A percentile compares a stretch with the other conserved stretches of the same genome.
Conservation (phyloP, 2,888 invertebrate species). For the Tiphia femorata region DNA sequence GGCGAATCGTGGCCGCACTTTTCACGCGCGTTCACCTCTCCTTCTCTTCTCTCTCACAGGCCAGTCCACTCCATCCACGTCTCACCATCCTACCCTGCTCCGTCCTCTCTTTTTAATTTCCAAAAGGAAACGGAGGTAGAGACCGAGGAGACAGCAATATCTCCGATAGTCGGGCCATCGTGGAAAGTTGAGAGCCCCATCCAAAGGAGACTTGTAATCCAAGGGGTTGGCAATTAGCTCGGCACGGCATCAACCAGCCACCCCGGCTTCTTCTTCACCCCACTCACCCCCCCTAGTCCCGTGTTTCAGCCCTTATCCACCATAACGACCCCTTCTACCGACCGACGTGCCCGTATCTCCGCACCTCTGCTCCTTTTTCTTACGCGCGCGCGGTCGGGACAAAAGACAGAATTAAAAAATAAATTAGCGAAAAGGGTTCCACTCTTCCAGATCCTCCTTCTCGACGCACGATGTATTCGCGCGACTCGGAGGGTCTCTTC, state of each 20-base stretch:
- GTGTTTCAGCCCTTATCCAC: slow-evolving; percentile 29
- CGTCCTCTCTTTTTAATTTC: slow-evolving; percentile 28
- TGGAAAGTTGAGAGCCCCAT: slow-evolving; percentile 50
- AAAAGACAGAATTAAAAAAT: slow-evolving; percentile 61
- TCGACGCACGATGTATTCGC: slow-evolving; percentile 11
- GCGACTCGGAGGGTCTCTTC: no score
- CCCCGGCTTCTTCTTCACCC: slow-evolving; percentile 35
- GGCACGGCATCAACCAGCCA: slow-evolving; percentile 47
- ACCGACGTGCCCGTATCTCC: slow-evolving; percentile 20
- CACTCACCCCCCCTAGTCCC: slow-evolving; percentile 6
- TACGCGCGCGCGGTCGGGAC: no score
- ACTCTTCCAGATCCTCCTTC: no score
- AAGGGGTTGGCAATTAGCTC: slow-evolving; percentile 63
- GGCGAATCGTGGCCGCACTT: no score
- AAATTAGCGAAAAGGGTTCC: slow-evolving; percentile 50
- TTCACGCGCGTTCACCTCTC: not conserved
- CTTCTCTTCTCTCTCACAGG: not conserved
- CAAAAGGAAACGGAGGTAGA: slow-evolving; percentile 20
- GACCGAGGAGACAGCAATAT: slow-evolving; percentile 31
- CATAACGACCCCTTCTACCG: slow-evolving; percentile 22
- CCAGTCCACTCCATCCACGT: not conserved
- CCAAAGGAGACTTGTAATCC: slow-evolving; percentile 68
- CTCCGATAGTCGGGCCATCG: slow-evolving; percentile 35
- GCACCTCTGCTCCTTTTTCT: not conserved
- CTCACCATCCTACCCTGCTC: not conserved